phyloP scores from a whole-genome alignment of 2,113 vertebrate genomes.

The Phalacrocorax brasilianus region DNA sequence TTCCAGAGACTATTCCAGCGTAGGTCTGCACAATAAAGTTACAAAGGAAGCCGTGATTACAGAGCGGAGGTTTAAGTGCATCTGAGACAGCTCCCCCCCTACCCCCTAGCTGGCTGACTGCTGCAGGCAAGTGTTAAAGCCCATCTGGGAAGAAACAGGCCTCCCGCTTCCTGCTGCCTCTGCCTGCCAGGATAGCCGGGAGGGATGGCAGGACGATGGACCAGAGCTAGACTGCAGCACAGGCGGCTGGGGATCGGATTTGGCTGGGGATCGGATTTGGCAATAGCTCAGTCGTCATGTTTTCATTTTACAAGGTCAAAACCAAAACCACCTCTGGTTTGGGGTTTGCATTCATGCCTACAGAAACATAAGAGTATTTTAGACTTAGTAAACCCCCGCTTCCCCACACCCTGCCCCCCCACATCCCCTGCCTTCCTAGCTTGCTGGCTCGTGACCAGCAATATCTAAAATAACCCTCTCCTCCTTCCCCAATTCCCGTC shows the following conservation, averaged over 20 bases:
- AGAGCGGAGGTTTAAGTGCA: not conserved
- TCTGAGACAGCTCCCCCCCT: not conserved
- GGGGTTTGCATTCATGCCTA: slow-evolving; percentile 1
- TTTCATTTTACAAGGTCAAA: slow-evolving; percentile 33
- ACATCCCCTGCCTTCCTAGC: not conserved
- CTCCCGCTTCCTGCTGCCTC: slow-evolving; percentile 7
- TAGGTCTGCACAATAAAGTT: not conserved
- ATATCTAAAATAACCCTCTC: not conserved
- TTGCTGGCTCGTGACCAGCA: slow-evolving; percentile 3
- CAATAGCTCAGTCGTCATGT: not conserved
- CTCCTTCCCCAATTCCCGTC: not conserved
- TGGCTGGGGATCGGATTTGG: slow-evolving; percentile 20
- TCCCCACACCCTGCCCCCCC: not conserved
- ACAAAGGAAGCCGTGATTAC: not conserved
- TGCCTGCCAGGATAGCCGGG: slow-evolving; percentile 23
- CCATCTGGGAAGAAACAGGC: slow-evolving; percentile 14
- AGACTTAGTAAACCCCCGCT: not conserved
- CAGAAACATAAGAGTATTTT: not conserved
- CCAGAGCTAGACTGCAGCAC: not conserved
- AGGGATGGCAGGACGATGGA: not conserved
- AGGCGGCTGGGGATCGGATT: not conserved
- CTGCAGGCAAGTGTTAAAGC: not conserved
- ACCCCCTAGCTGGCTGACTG: not conserved
- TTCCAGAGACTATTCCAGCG: not conserved
- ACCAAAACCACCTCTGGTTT: slow-evolving; percentile 41